Conservation (phyloP, 2,888 invertebrate species). For the Meteorus colon region DNA sequence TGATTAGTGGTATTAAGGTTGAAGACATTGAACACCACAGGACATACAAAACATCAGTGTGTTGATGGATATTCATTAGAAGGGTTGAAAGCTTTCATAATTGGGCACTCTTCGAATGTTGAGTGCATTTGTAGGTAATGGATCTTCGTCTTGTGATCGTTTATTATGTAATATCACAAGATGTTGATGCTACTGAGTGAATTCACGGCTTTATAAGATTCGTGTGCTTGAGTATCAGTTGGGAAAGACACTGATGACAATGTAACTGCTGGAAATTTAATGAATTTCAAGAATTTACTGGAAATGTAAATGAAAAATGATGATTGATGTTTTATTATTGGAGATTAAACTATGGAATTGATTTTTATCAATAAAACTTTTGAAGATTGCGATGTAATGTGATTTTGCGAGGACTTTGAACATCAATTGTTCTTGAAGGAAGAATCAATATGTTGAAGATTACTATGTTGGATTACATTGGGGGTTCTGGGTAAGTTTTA, state of each 20-base stretch:
- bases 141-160: not conserved
- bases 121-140: slow-evolving; percentile 15
- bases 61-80: not conserved
- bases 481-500: slow-evolving; percentile 68
- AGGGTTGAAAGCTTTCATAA: slow-evolving; percentile 2
- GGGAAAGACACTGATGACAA: not conserved
- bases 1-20: not conserved
- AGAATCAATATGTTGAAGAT: slow-evolving; percentile 66
- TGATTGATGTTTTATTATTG: slow-evolving; percentile 4
- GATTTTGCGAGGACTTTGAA: not conserved
- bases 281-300: too few species aligned
- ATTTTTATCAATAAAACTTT: not conserved
- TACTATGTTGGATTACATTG: slow-evolving; percentile 71
- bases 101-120: not conserved
- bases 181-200: not conserved
- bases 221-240: not conserved
- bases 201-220: not conserved
- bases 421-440: not conserved
- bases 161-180: slow-evolving; percentile 27
- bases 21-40: not conserved
- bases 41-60: not conserved
- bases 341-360: not conserved
- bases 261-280: not conserved
- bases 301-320: not conserved
- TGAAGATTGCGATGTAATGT: not conserved